phyloP scores from a whole-genome alignment of 2,113 vertebrate species.

The Phoenicopterus ruber region DNA sequence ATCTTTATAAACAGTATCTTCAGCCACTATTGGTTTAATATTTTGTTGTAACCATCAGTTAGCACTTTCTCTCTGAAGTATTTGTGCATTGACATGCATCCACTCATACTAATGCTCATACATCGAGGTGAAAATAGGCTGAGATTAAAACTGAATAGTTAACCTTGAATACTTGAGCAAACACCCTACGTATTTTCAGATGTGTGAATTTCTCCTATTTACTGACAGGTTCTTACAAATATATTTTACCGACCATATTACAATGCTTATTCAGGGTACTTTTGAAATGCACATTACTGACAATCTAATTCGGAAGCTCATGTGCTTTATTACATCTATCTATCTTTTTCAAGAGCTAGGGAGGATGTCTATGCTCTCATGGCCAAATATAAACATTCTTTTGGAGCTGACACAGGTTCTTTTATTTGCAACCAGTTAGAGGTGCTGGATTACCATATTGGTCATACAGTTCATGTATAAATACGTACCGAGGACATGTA shows the following conservation, averaged over 20 bases:
- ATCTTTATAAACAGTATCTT: neutral
- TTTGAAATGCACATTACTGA: neutral
- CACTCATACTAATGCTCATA: neutral
- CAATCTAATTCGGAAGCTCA: neutral
- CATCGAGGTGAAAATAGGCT: neutral
- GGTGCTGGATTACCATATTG: neutral
- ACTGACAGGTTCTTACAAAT: neutral
- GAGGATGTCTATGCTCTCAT: neutral
- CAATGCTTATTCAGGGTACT: neutral
- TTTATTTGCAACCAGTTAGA: neutral
- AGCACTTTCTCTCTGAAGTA: neutral
- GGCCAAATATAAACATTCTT: neutral
- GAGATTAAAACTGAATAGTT: neutral
- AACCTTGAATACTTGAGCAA: neutral
- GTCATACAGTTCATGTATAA: neutral
- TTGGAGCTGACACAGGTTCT: neutral
- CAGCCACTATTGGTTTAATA: neutral
- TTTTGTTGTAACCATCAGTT: neutral
- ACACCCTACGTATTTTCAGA: neutral
- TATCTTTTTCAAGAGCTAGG: neutral
- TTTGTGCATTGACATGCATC: neutral
- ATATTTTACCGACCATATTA: neutral
- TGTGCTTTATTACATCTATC: neutral
- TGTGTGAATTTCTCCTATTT: neutral
- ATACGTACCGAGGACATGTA: neutral